Conservation (phyloP, 1,140 invertebrate species). For the Drosophila triauraria region DNA sequence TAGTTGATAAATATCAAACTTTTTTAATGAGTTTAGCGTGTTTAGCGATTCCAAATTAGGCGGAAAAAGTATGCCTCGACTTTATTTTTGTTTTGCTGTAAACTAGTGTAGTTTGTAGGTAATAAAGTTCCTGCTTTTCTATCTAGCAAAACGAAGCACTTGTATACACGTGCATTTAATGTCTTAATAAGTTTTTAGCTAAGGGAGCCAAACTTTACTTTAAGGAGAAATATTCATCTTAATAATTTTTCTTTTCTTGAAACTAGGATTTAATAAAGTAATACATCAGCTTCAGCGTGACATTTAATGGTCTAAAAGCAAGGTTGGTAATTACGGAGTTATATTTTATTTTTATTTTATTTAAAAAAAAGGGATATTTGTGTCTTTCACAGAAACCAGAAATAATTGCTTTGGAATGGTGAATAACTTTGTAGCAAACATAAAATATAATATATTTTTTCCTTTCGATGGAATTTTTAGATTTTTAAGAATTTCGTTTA, state of each 20-base stretch:
- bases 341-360: not conserved
- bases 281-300: too few relatives aligned
- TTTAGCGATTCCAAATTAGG: too few relatives aligned
- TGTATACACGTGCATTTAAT: conserved; percentile 3
- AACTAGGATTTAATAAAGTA: not conserved
- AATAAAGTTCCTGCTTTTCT: not conserved
- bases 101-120: not conserved
- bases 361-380: too few relatives aligned
- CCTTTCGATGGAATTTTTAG: too few relatives aligned
- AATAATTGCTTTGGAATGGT: too few relatives aligned
- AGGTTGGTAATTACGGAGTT: not conserved
- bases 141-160: not conserved
- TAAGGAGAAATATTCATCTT: not conserved
- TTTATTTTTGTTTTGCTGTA: too few relatives aligned
- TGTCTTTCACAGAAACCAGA: too few relatives aligned
- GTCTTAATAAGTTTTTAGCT: conserved; percentile 4
- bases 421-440: not conserved
- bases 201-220: not conserved
- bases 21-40: too few relatives aligned
- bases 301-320: too few relatives aligned
- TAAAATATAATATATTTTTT: too few relatives aligned
- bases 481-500: not conserved
- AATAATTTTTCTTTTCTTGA: not conserved
- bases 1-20: not conserved
- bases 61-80: too few relatives aligned